Percentiles rank a stretch among this genome's conserved stretches.
Evolutionary conservation across 2,113 vertebrate species (phyloP).

Genomic region (Embiotoca jacksoni): DNA sequence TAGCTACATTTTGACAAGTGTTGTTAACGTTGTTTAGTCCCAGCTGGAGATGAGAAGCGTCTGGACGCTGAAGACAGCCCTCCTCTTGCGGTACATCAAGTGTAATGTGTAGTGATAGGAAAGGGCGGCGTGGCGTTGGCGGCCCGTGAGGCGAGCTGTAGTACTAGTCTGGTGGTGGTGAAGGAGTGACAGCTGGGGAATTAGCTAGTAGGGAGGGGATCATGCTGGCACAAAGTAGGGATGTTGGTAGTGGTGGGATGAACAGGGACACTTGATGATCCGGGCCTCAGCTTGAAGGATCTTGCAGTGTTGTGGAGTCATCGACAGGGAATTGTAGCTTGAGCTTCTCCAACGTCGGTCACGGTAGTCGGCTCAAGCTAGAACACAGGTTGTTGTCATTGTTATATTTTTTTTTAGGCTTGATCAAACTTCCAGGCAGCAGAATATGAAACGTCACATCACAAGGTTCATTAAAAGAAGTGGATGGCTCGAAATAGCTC

Average conservation of each 20-base stretch:
- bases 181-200: constrained; percentile 69
- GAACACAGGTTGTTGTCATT: not conserved
- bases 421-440: not conserved
- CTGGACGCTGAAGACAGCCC: not conserved
- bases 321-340: not conserved
- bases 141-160: not conserved
- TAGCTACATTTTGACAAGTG: not conserved
- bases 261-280: constrained; percentile 17
- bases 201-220: constrained; percentile 48
- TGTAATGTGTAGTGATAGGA: constrained; percentile 4
- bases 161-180: constrained; percentile 25
- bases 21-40: not conserved
- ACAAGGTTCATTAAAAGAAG: not conserved
- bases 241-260: constrained; percentile 2
- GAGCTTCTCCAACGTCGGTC: not conserved
- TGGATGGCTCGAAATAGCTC: not conserved
- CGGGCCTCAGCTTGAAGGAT: constrained; percentile 5
- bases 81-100: not conserved
- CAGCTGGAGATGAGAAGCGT: not conserved
- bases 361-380: not conserved
- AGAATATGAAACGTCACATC: not conserved
- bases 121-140: not conserved
- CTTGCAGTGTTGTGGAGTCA: not conserved
- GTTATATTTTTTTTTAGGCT: not conserved
- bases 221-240: constrained; percentile 27